Conservation (phyloP, 2,797 vertebrate species). For the Eulemur albifrons region DNA sequence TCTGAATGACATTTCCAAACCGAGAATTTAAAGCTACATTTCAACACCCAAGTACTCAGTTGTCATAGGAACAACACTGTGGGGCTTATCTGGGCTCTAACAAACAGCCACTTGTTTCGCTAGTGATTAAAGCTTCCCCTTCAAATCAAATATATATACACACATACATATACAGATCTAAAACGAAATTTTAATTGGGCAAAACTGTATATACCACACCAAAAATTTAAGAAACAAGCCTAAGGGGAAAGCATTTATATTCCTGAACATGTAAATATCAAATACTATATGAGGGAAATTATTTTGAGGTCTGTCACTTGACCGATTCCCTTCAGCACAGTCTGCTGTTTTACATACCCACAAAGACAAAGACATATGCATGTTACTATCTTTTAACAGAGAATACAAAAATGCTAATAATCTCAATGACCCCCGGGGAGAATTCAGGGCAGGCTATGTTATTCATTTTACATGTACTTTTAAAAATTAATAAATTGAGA, state of each 20-base stretch:
- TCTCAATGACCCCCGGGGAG: background rate
- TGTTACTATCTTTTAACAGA: background rate
- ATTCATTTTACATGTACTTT: background rate
- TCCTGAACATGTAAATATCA: conserved; percentile 5
- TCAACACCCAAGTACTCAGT: conserved; percentile 61
- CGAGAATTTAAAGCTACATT: conserved; percentile 67
- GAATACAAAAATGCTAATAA: conserved; percentile 6
- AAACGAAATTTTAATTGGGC: background rate
- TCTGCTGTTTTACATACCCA: background rate
- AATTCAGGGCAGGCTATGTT: background rate
- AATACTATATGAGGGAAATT: background rate
- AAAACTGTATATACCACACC: background rate
- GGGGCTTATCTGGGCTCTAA: conserved; percentile 56
- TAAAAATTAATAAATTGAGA: conserved; percentile 69
- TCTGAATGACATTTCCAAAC: conserved; percentile 74
- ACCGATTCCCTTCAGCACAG: background rate
- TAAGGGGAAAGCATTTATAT: conserved; percentile 19
- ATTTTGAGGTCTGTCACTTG: background rate
- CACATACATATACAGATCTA: background rate
- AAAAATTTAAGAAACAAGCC: conserved; percentile 22
- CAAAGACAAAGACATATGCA: background rate
- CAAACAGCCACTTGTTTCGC: conserved; percentile 58
- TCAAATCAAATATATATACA: conserved; percentile 4
- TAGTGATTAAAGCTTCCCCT: conserved; percentile 42
- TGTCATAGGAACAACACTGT: conserved; percentile 72